Evolutionary conservation across 2,113 vertebrate genomes (phyloP).

Genomic region (Psittacus erithacus): DNA sequence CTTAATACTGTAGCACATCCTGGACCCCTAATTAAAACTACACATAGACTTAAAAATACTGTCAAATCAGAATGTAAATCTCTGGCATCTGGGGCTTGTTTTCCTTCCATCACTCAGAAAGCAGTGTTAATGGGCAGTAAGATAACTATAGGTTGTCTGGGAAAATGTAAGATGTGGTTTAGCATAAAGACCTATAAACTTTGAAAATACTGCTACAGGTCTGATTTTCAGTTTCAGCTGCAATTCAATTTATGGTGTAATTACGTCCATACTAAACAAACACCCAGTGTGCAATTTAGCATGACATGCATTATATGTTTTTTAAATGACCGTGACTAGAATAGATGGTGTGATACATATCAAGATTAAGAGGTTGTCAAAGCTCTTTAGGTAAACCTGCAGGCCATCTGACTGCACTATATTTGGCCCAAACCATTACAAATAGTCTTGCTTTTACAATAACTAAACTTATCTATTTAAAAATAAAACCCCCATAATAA

Average conservation of each 20-base stretch:
- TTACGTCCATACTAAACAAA: constrained; percentile 21
- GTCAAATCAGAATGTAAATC: neutral
- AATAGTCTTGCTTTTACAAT: neutral
- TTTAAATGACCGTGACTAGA: neutral
- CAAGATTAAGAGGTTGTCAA: constrained; percentile 41
- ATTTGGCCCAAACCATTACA: neutral
- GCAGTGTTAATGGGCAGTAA: neutral
- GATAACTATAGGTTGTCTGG: neutral
- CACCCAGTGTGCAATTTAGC: neutral
- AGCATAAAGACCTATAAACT: neutral
- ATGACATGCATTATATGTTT: constrained; percentile 21
- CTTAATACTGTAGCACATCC: neutral
- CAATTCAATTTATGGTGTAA: constrained; percentile 23
- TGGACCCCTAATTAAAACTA: neutral
- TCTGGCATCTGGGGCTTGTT: neutral
- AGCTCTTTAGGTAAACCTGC: neutral
- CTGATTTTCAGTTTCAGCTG: constrained; percentile 5
- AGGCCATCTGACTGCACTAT: neutral
- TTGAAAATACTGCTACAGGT: constrained; percentile 3
- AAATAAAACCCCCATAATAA: neutral
- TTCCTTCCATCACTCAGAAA: neutral
- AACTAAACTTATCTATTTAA: neutral
- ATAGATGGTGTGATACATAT: constrained; percentile 26
- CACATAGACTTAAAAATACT: neutral
- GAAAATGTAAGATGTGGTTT: neutral